Base-by-base conservation (phyloP, 2,113 vertebrate genomes). In the Thunnus maccoyii region DNA sequence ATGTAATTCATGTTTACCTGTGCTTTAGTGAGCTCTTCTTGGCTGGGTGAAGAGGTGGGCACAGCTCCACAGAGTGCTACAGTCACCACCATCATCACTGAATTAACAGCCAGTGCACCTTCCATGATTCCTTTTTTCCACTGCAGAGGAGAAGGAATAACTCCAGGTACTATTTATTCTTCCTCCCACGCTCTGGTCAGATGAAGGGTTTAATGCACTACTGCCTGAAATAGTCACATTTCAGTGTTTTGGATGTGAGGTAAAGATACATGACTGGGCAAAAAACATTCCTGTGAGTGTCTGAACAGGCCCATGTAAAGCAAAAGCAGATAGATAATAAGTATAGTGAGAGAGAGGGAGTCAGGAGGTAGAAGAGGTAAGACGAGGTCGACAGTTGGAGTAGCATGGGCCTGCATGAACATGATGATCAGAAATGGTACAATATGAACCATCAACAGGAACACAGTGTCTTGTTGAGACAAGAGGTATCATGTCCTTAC, bases 261-360 rank as follows among this genome's bases (percentile, higher is more conserved):
- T 56, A 47, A 50, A 56, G 25, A 25, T 46, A 25, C 78, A 46
- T 64, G 85, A 76, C 71, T 30, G 76, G 46, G 70, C 73, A 16
- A 52, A 46, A 75, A 73, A 55, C 83, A 74, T 90, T 90, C 86
- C 83, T 72, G 60, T 25, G 62, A 80, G 12, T 84, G 85, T 84
- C 78, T 85, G 66, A 76, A 83, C 88, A 90, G 65, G 54, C 56
- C 74, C 15, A 18, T 55, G 48, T 5, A 54, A 16, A 63, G 41
- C 11, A 61, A 55, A 7, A 44, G 13, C 9, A 55, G 44, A 3
- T 9, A 18, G 4, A 14, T 74, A 20, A 54, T 36, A 25, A 4
- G 16, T 61, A 41, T 47, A 41, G 62, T 4, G 18, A 41, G 32
- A 46, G 25, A 61, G 36, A n/a, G 17, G 15, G 32, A 50, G 30